These are phyloP conservation scores for Champsocephalus esox DNA, from an alignment of 2,797 vertebrate genomes.

Conservation along the genomic window DNA sequence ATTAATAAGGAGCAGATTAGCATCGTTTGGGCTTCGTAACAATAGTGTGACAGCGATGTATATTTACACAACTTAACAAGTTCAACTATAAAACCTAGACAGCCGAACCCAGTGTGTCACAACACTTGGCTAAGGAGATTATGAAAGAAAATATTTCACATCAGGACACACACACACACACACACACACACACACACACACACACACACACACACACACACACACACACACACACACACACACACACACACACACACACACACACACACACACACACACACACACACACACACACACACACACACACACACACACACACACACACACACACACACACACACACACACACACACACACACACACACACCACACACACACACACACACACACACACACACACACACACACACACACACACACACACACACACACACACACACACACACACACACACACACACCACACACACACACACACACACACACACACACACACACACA, in stretches of 20 bases:
- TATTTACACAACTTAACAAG: constrained; percentile 39
- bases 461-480: too few species aligned
- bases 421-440: too few species aligned
- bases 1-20: constrained; percentile 59
- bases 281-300: too few species aligned
- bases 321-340: too few species aligned
- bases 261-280: too few species aligned
- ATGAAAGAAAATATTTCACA: constrained; percentile 37
- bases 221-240: too few species aligned
- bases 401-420: too few species aligned
- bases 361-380: too few species aligned
- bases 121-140: constrained; percentile 47
- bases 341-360: too few species aligned
- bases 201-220: neutral
- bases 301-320: too few species aligned
- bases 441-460: neutral
- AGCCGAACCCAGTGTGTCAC: constrained; percentile 40
- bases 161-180: neutral
- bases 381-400: too few species aligned
- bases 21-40: constrained; percentile 49
- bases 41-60: constrained; percentile 60
- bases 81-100: constrained; percentile 33
- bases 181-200: neutral
- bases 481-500: too few species aligned
- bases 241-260: neutral